Evolutionary conservation across 2,113 vertebrate genomes (phyloP), one percentile per base, ranked within the genome.

Genomic region (Cichladusa arquata): DNA sequence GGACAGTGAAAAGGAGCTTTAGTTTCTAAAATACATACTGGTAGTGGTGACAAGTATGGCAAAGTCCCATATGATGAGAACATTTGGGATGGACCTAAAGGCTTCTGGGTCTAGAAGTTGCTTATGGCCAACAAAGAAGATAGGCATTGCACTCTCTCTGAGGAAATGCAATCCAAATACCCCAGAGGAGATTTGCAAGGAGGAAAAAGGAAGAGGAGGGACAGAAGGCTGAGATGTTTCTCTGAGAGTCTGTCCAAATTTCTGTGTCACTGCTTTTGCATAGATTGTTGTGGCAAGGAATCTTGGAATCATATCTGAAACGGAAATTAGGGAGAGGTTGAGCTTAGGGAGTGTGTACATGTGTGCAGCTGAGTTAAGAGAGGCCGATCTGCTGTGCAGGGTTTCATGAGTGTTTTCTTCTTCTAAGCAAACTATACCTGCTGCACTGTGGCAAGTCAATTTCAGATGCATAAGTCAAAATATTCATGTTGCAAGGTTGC

Each of bases 351-450:
- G 29, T 19, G 31, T 11, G n/a, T 91, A 23, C 5, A 4, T 65
- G 72, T 80, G 81, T 91, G 86, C 84, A 88, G 78, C 81, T 78
- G 88, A 73, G 65, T 45, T 50, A 57, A 89, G 81, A 78, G 82
- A 74, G 60, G 78, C 65, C 72, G 80, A 78, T 93, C 82, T 95
- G 88, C 82, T 80, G 22, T 82, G 44, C 45, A 80, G 31, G 45
- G 12, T 90, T 95, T 78, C 71, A 66, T 76, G 57, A 94, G 23
- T 60, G 28, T 79, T 95, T 96, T 71, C 73, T 79, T 69, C 40
- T 83, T 67, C 64, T 74, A 47, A 88, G 51, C 80, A 69, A 92
- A 53, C 66, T 36, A 36, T 34, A 92, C 42, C 58, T 93, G 66
- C 73, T 96, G 73, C 56, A 77, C 24, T 67, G 66, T 62, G 72